Evolutionary conservation across 2,888 invertebrate genomes (phyloP).

Genomic region (Nephrotoma flavescens): DNA sequence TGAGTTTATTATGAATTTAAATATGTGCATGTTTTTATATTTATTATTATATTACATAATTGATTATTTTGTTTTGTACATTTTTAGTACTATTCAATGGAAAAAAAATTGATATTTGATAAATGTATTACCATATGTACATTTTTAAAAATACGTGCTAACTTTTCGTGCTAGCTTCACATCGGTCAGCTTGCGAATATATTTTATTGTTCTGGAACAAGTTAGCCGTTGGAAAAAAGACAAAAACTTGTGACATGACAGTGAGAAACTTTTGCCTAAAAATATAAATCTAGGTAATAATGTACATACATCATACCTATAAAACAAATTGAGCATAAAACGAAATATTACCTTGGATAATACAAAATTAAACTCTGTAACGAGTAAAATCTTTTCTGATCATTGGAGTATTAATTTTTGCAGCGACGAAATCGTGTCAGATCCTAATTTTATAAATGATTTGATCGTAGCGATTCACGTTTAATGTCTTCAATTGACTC

Average conservation of each 20-base stretch:
- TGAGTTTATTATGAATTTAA: too few species aligned
- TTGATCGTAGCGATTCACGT: too few species aligned
- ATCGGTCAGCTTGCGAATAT: constrained; percentile 72
- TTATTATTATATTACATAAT: too few species aligned
- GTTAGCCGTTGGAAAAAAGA: constrained; percentile 83
- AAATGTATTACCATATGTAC: too few species aligned
- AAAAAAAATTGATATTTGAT: too few species aligned
- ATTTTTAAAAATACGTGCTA: too few species aligned
- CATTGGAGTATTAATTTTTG: constrained; percentile 75
- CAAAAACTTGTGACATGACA: constrained; percentile 76
- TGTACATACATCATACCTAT: not conserved
- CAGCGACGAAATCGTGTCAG: constrained; percentile 49
- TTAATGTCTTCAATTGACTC: too few species aligned
- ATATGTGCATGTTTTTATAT: too few species aligned
- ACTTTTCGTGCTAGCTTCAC: too few species aligned
- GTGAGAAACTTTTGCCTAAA: constrained; percentile 54
- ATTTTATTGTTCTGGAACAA: constrained; percentile 90
- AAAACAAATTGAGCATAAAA: not conserved
- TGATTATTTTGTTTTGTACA: too few species aligned
- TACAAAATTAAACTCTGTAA: constrained; percentile 73
- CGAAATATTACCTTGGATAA: constrained; percentile 39
- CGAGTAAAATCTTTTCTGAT: constrained; percentile 90
- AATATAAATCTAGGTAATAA: constrained; percentile 15
- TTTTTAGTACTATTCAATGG: too few species aligned
- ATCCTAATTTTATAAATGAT: constrained; percentile 65